These are phyloP conservation scores for Paramisgurnus dabryanus DNA, from an alignment of 2,113 vertebrate species.

Conservation along the genomic window DNA sequence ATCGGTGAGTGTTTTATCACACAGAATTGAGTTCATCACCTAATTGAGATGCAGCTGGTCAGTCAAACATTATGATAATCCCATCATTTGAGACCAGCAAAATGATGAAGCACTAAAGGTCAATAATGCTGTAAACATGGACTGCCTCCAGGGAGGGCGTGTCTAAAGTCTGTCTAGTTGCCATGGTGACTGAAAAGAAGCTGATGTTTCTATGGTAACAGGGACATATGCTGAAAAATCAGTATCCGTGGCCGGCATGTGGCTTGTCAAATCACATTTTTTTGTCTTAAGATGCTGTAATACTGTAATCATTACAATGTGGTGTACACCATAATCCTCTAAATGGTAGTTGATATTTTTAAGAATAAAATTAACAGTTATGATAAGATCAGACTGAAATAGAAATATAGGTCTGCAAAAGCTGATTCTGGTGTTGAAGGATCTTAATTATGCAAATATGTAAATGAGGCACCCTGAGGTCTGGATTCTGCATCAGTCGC, in stretches of 20 bases:
- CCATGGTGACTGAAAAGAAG: slow-evolving; percentile 64
- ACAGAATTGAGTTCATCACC: background rate
- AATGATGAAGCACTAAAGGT: slow-evolving; percentile 47
- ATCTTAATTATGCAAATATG: slow-evolving; percentile 56
- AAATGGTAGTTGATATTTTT: no score
- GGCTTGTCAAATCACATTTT: slow-evolving; percentile 18
- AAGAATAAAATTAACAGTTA: no score
- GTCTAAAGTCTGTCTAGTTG: slow-evolving; percentile 52
- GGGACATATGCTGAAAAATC: slow-evolving; percentile 61
- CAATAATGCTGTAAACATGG: slow-evolving; percentile 32
- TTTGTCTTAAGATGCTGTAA: background rate
- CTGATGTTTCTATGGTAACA: slow-evolving; percentile 63
- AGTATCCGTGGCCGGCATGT: slow-evolving; percentile 29
- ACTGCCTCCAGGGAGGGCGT: slow-evolving; percentile 41
- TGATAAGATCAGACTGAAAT: background rate
- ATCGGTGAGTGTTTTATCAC: background rate
- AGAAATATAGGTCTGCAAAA: background rate
- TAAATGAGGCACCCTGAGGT: slow-evolving; percentile 42
- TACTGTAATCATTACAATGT: background rate
- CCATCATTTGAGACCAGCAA: background rate
- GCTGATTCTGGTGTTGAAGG: background rate
- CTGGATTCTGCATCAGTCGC: slow-evolving; percentile 36
- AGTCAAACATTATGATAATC: slow-evolving; percentile 17
- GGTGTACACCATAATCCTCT: no score
- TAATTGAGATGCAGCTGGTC: background rate